phyloP scores from a whole-genome alignment of 2,113 vertebrate genomes.

The Promerops cafer region DNA sequence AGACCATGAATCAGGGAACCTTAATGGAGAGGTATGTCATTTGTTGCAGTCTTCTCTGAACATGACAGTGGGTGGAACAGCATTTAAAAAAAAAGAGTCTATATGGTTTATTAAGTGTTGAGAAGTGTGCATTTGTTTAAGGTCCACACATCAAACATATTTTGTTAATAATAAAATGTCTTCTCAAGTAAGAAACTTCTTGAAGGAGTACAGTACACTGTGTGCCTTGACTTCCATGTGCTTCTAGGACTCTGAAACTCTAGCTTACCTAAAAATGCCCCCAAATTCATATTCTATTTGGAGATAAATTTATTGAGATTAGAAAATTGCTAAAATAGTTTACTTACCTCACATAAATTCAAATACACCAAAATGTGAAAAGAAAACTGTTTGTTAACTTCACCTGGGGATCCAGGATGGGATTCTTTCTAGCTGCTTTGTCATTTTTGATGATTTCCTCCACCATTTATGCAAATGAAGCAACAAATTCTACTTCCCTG shows the following conservation, averaged over 20 bases:
- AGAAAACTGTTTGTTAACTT: not conserved
- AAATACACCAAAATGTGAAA: not conserved
- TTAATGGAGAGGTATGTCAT: not conserved
- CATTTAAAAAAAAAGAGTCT: not conserved
- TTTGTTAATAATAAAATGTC: not conserved
- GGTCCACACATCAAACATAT: not conserved
- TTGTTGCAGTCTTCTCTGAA: not conserved
- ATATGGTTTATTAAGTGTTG: not conserved
- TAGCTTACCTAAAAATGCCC: not conserved
- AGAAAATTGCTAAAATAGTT: not conserved
- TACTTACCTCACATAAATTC: not conserved
- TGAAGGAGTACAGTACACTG: not conserved
- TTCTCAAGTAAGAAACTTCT: not conserved
- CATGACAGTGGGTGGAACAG: not conserved
- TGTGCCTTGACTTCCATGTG: not conserved
- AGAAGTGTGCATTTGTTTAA: not conserved
- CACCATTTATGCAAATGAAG: not conserved
- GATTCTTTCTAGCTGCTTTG: not conserved
- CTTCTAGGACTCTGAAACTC: not conserved
- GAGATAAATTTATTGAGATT: not conserved
- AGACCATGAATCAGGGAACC: not conserved
- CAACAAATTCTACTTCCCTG: not conserved
- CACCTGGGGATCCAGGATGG: not conserved
- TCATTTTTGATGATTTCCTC: not conserved
- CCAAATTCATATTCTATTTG: not conserved